A percentile compares a stretch with the other conserved stretches of the same genome.
These are phyloP conservation scores for Notoglanidium macrostoma DNA, from an alignment of 2,797 vertebrate genomes.

Conservation along the genomic window DNA sequence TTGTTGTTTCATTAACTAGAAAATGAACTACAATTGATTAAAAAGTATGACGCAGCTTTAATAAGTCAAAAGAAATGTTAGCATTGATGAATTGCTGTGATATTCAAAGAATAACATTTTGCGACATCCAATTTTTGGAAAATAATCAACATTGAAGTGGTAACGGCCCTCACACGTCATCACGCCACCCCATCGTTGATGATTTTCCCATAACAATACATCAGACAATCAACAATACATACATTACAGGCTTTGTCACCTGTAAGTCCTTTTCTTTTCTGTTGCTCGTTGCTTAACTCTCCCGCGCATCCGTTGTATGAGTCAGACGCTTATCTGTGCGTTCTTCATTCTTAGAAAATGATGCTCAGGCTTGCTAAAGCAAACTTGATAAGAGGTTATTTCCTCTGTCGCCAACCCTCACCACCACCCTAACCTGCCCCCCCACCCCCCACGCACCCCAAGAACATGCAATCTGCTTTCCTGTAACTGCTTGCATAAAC, in stretches of 20 bases:
- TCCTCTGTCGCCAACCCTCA: background rate
- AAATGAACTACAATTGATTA: background rate
- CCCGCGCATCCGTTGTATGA: background rate
- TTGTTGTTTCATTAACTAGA: background rate
- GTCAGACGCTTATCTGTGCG: background rate
- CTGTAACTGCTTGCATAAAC: background rate
- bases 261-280: background rate
- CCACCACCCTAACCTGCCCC: background rate
- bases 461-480: background rate
- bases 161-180: background rate
- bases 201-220: background rate
- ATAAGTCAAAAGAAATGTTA: background rate
- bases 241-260: background rate
- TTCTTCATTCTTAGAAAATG: background rate
- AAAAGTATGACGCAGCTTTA: slow-evolving; percentile 2
- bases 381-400: background rate
- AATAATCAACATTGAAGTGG: background rate
- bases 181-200: background rate
- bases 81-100: background rate
- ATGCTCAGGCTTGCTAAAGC: background rate
- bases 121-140: background rate
- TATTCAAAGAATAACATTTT: background rate
- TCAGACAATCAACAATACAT: background rate
- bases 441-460: background rate
- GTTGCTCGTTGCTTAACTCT: background rate